Percentiles rank a stretch among this genome's conserved stretches.
phyloP scores from a whole-genome alignment of 2,113 vertebrate species.

The Pachycephala philippinensis region DNA sequence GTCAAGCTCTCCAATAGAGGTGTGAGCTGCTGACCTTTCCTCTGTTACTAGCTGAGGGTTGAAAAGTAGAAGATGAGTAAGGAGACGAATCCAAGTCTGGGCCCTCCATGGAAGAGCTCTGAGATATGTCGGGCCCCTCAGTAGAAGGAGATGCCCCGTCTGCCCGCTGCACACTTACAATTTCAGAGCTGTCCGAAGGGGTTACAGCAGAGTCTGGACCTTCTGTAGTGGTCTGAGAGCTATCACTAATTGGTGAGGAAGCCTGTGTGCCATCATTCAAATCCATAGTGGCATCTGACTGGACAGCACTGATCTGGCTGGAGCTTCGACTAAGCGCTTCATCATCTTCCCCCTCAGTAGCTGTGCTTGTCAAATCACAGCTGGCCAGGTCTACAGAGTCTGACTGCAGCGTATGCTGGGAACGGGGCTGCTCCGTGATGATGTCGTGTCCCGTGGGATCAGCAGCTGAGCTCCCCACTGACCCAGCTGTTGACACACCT shows the following conservation, averaged over 20 bases:
- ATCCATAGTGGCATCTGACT: conserved; percentile 77
- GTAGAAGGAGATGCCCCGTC: conserved; percentile 67
- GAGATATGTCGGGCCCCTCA: conserved; percentile 70
- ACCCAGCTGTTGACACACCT: conserved; percentile 71
- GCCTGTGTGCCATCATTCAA: conserved; percentile 79
- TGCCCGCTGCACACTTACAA: conserved; percentile 83
- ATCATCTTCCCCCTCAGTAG: conserved; percentile 73
- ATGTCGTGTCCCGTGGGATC: conserved; percentile 76
- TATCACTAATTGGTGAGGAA: conserved; percentile 92
- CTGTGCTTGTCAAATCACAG: conserved; percentile 77
- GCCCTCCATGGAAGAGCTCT: conserved; percentile 67
- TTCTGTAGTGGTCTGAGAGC: conserved; percentile 97
- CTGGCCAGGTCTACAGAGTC: conserved; percentile 85
- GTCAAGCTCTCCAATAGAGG: conserved; percentile 34
- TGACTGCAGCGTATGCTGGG: conserved; percentile 89
- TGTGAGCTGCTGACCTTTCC: conserved; percentile 74
- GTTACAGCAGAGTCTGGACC: conserved; percentile 96
- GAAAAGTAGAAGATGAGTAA: conserved; percentile 71
- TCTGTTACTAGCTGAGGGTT: conserved; percentile 72
- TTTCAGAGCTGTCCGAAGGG: conserved; percentile 94
- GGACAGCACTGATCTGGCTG: conserved; percentile 82
- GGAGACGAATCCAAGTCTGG: conserved; percentile 70
- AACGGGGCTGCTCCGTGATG: conserved; percentile 93
- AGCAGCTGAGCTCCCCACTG: conserved; percentile 51
- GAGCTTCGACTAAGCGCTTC: conserved; percentile 89